phyloP scores from a whole-genome alignment of 2,888 invertebrate genomes.

The Amphipoea oculea region DNA sequence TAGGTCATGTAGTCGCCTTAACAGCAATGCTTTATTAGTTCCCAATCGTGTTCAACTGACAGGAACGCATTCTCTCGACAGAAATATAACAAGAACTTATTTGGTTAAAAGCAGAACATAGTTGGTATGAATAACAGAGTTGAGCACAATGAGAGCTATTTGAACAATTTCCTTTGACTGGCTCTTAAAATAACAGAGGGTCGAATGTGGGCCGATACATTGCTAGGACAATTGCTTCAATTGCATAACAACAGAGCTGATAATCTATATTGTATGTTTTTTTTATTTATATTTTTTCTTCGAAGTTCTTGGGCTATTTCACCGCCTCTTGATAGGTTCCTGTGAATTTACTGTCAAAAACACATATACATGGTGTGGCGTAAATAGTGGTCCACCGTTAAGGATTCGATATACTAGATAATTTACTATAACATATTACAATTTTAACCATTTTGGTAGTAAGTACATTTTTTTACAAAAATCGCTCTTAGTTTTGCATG shows the following conservation, averaged over 20 bases:
- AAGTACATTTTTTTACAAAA: no score
- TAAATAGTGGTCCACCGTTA: no score
- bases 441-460: no score
- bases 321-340: neutral
- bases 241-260: constrained; percentile 32
- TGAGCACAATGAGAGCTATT: constrained; percentile 39
- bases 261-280: neutral
- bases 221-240: constrained; percentile 47
- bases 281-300: neutral
- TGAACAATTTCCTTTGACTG: constrained; percentile 52
- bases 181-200: constrained; percentile 39
- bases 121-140: constrained; percentile 15
- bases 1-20: no score
- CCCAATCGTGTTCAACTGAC: neutral
- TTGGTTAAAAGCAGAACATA: neutral
- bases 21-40: no score
- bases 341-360: neutral
- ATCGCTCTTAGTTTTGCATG: no score
- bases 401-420: no score
- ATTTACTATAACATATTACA: no score
- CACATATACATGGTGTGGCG: no score
- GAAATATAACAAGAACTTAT: neutral
- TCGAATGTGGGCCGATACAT: constrained; percentile 47
- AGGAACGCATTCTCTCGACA: neutral
- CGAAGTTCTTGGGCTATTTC: neutral